These are phyloP conservation scores for Chloromyia formosa DNA, from an alignment of 2,888 invertebrate species.

Conservation along the genomic window DNA sequence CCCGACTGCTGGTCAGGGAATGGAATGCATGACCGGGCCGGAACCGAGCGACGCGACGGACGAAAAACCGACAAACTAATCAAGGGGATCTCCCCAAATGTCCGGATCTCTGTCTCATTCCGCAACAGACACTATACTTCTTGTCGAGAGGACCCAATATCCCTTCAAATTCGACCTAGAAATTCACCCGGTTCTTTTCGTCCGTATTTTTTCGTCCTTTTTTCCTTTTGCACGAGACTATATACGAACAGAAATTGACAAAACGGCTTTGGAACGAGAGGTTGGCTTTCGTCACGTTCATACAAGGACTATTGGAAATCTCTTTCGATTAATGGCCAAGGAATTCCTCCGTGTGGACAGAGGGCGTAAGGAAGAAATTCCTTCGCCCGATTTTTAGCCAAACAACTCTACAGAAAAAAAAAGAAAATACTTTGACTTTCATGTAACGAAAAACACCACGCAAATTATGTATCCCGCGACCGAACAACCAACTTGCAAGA, in stretches of 20 bases:
- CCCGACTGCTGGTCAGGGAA: too few relatives aligned
- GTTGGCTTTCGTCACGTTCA: not conserved
- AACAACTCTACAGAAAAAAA: too few relatives aligned
- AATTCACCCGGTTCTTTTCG: conserved; percentile 1
- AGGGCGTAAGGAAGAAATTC: not conserved
- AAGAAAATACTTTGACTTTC: too few relatives aligned
- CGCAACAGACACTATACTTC: not conserved
- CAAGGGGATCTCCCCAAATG: conserved; percentile 9
- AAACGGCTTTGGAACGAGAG: too few relatives aligned
- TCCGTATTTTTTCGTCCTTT: not conserved
- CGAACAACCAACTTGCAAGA: conserved; percentile 36
- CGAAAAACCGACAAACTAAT: conserved; percentile 24
- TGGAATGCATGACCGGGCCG: not conserved
- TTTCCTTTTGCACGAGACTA: not conserved
- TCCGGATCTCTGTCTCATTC: conserved; percentile 11
- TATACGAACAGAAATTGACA: not conserved
- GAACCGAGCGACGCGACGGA: not conserved
- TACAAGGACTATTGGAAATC: not conserved
- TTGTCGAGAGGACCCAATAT: conserved; percentile 1
- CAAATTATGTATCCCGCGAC: not conserved
- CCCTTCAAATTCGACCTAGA: not conserved
- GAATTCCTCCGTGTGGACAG: not conserved
- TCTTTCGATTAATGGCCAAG: not conserved
- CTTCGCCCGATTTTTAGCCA: too few relatives aligned
- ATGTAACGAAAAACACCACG: too few relatives aligned